Evolutionary conservation across 1,140 invertebrate species (phyloP), one percentile per base, ranked within the genome.

Genomic region (Zaprionus capensis): DNA sequence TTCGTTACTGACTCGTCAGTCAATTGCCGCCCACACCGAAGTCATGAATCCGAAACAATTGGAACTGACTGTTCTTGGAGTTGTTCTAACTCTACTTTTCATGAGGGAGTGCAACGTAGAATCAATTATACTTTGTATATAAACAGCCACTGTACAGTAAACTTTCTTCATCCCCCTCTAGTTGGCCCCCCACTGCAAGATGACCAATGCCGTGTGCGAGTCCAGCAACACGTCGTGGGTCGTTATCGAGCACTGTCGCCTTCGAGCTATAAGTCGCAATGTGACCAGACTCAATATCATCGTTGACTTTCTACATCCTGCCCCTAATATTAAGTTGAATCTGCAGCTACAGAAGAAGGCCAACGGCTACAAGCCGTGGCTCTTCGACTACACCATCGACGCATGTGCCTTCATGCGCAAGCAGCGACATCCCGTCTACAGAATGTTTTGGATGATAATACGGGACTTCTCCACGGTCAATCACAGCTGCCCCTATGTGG

Each of bases 401-500:
- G 51, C 5, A 7, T 78, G 75, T 20, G 24, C 62, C 11, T 78
- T 68, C 46, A 46, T 73, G 15, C 26, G n/a, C 5, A 63, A 20
- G 1, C 58, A 2, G 7, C 41, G 57, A 4, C 24, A 79, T 66
- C 76, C 66, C 1, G 38, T 73, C 26, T 11, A 24, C 1, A 55
- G 14, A 11, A 14, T 80, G 14, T 9, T 79, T 2, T 58, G 9
- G 5, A n/a, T 56, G 38, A 9, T 76, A 2, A 34, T 68, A 1
- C 53, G 28, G 1, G 31, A 76, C 0, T 80, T 51, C 36, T 46
- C 72, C 1, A 68, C 68, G 6, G 17, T 81, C 0, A 81, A 81
- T 55, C 77, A 80, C 20, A 63, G 67, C 7, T 81, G 77, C 28
- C 77, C 79, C 1, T 80, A 61, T 66, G 38, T 24, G 46, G 79